A percentile compares a stretch with the other conserved stretches of the same genome.
These are phyloP conservation scores for Dinocampus coccinellae DNA, from an alignment of 2,888 invertebrate genomes.

Conservation along the genomic window DNA sequence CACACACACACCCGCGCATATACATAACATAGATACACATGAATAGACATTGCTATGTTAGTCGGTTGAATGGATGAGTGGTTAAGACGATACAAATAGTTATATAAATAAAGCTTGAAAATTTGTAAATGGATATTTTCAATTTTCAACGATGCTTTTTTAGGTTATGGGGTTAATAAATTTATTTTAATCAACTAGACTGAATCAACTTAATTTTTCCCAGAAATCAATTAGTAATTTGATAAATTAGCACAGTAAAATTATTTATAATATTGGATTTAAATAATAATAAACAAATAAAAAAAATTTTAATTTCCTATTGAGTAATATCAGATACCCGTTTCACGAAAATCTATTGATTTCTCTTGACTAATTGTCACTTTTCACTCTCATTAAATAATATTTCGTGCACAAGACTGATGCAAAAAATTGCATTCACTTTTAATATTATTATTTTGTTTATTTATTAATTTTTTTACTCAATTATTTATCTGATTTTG, in stretches of 20 bases:
- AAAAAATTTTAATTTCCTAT: no score
- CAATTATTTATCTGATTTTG: not conserved
- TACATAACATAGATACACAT: no score
- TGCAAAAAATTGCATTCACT: not conserved
- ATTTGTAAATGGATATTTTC: not conserved
- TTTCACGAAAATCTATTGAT: conserved; percentile 32
- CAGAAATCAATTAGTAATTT: no score
- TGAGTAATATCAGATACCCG: conserved; percentile 60
- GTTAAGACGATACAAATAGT: conserved; percentile 58
- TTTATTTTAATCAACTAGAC: no score
- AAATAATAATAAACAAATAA: no score
- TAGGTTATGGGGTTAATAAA: not conserved
- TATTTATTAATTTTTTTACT: not conserved
- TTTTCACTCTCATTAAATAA: conserved; percentile 22
- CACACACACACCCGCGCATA: not conserved
- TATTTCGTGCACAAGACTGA: conserved; percentile 28
- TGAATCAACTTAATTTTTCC: no score
- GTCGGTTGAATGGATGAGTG: conserved; percentile 69
- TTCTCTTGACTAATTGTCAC: not conserved
- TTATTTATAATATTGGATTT: no score
- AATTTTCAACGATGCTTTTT: not conserved
- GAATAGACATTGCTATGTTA: conserved; percentile 60
- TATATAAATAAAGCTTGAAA: conserved; percentile 13
- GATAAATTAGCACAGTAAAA: no score
- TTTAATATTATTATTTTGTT: not conserved